Evolutionary conservation across 2,113 vertebrate species (phyloP), one percentile per base, ranked within the genome.

Genomic region (Nesospiza acunhae): DNA sequence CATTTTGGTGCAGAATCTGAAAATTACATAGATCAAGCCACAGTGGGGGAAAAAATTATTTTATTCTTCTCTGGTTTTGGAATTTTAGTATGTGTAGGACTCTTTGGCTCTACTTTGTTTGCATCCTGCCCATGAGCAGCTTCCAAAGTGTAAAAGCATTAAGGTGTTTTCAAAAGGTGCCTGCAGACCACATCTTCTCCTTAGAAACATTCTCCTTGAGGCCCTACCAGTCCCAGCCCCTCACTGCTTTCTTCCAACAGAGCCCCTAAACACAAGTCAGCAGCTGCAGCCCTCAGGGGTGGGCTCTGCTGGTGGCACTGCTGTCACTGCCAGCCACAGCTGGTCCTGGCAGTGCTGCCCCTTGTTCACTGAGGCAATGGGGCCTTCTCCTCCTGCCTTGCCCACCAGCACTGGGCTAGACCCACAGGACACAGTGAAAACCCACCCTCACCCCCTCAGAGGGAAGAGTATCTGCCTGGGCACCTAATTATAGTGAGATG

Each of bases 401-500:
- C 60, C 53, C 60, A 37, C 15, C 58, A 77, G 55, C n/a, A 52
- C 39, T 46, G 60, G 53, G 39, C 81, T 52, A 47, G 47, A 79
- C 27, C 59, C 72, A 22, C 21, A 62, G 67, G 53, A 58, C 37
- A 44, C 18, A 11, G 39, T 60, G 66, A 94, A 33, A 79, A 49
- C 37, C 46, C 88, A 55, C 23, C 55, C 49, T 95, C 3, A 1
- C 11, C 39, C 81, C 42, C 88, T 74, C 47, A 12, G 31, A 3
- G 37, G 59, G 76, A 93, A 52, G 76, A 89, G 33, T 31, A 87
- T 78, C 64, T 0, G 2, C 59, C 80, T 28, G 24, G 44, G 37
- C 70, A 70, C 84, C 83, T 90, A 67, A 90, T 95, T 95, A 93
- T 1, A 87, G 86, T 1, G 56, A 90, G 91, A 93, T 95, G 93